Percentiles rank a stretch among this genome's conserved stretches.
Evolutionary conservation across 2,113 vertebrate genomes (phyloP).

Genomic region (Gavialis gangeticus): DNA sequence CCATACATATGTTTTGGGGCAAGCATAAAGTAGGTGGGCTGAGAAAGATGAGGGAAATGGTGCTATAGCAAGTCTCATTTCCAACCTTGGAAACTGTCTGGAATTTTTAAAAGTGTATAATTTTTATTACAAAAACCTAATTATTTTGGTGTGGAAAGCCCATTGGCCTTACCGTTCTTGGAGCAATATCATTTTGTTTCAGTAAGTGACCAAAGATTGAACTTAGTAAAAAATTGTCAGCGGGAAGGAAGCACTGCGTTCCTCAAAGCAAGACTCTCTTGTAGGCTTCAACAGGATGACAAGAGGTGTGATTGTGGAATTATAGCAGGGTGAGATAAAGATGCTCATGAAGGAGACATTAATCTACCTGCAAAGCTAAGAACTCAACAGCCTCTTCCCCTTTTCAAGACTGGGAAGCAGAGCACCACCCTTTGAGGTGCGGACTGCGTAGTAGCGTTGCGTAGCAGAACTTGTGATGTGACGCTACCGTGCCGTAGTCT

Average conservation of each 20-base stretch:
- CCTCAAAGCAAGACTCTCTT: background rate
- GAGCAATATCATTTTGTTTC: background rate
- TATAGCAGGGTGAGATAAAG: background rate
- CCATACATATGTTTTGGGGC: too few species aligned
- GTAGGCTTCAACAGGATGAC: background rate
- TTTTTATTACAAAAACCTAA: background rate
- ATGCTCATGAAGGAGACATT: background rate
- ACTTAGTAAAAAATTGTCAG: too few species aligned
- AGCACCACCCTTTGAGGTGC: background rate
- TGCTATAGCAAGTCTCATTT: too few species aligned
- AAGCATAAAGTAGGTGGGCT: too few species aligned
- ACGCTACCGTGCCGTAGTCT: too few species aligned
- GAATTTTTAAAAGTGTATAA: background rate
- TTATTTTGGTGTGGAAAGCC: background rate
- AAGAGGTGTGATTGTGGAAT: background rate
- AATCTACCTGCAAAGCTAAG: background rate
- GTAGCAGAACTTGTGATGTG: too few species aligned
- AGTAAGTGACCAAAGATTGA: background rate
- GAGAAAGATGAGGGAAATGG: too few species aligned
- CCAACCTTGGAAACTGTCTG: fast-evolving
- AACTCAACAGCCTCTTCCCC: background rate
- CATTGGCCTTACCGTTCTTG: background rate
- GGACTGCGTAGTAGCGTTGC: too few species aligned
- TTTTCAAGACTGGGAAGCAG: background rate
- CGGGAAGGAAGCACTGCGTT: background rate